Evolutionary conservation across 2,888 invertebrate species (phyloP), one percentile per base, ranked within the genome.

Genomic region (Hypomecis punctinalis): DNA sequence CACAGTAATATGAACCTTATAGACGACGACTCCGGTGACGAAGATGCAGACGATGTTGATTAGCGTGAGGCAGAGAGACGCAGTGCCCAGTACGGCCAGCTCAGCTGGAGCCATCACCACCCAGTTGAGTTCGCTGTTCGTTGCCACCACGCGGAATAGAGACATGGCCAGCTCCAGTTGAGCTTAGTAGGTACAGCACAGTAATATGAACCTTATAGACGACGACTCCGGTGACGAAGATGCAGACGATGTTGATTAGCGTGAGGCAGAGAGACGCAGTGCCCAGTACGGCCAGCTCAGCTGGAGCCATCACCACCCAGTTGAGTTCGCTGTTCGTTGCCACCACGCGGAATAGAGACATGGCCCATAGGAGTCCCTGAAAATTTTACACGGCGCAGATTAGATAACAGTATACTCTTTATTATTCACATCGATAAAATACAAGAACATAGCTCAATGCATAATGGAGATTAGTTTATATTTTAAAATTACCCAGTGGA

Each of bases 31-130:
- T 33, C 96, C 96, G 80, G 95, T 94, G 0, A 95, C 69, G 77
- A 96, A 95, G 68, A 97, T 96, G 82, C 96, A 96, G 48, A 95
- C 77, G 60, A 97, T 96, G 80, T 97, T 97, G 49, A 96, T 93
- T 1, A 97, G 86, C 0, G 96, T 96, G 10, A 97, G 87, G 55
- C 95, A 94, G 61, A 97, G 94, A 62, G 96, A 97, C 11, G 96
- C 93, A 0, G 93, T 90, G 0, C 96, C 97, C 37, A 96, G 83
- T 6, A 94, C 79, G 0, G 94, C 93, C 51, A 95, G 88, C 77
- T 97, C 96, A 0, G 89, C 79, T 0, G 94, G 93, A 71, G 94
- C 93, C 2, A 91, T 86, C 7, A 83, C 83, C 11, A 82, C 76
- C 81, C 86, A 88, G 51, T 86, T 84, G 0, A 90, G 83, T 9